phyloP scores from a whole-genome alignment of 2,113 vertebrate genomes.

The Chitala chitala region DNA sequence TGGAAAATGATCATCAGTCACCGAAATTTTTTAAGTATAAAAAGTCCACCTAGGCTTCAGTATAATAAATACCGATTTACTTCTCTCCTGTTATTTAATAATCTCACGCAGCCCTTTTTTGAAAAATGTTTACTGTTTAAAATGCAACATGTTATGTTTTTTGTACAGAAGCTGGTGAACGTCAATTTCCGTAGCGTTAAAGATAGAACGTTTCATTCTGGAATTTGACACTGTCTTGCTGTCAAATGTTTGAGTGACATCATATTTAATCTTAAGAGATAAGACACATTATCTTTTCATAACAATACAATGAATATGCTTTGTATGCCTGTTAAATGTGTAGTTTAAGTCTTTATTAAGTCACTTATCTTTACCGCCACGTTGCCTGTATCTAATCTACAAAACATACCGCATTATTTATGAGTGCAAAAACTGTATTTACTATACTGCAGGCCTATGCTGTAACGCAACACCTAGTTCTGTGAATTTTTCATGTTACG shows the following conservation, averaged over 20 bases:
- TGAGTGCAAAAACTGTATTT: too few species aligned
- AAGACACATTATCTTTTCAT: slow-evolving; percentile 17
- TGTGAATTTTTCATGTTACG: background rate
- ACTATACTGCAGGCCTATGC: too few species aligned
- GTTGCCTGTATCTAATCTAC: too few species aligned
- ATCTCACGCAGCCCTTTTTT: too few species aligned
- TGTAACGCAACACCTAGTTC: background rate
- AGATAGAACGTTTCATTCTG: slow-evolving; percentile 19
- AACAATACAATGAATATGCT: background rate
- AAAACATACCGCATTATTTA: too few species aligned
- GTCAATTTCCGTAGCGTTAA: background rate
- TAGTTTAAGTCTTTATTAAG: background rate
- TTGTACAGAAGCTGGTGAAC: background rate
- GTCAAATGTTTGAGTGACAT: slow-evolving; percentile 27
- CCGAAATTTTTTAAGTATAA: too few species aligned
- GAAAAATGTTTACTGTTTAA: too few species aligned
- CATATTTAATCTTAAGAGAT: slow-evolving; percentile 23
- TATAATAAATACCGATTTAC: too few species aligned
- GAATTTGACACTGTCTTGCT: slow-evolving; percentile 36
- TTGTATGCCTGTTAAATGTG: background rate
- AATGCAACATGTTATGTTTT: too few species aligned
- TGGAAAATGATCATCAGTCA: too few species aligned
- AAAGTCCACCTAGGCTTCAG: too few species aligned
- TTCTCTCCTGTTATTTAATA: too few species aligned
- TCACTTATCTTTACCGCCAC: slow-evolving; percentile 1